A percentile compares a stretch with the other conserved stretches of the same genome.
These are phyloP conservation scores for Caretta caretta DNA, from an alignment of 2,113 vertebrate genomes.

Conservation along the genomic window DNA sequence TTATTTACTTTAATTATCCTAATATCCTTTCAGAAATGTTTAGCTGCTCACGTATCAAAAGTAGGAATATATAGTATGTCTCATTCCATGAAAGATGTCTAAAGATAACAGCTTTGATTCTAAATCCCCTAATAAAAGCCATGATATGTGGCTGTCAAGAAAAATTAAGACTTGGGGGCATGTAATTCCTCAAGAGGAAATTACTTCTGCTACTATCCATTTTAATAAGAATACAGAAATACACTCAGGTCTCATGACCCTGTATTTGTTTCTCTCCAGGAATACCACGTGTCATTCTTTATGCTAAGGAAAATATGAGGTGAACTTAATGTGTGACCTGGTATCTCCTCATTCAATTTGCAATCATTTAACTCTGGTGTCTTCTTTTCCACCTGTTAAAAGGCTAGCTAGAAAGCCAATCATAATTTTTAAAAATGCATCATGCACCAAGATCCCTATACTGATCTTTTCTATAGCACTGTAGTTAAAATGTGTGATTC, in stretches of 20 bases:
- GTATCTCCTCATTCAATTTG: not conserved
- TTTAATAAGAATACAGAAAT: conserved; percentile 39
- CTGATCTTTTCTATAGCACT: not conserved
- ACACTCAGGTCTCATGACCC: not conserved
- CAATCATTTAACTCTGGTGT: rapidly evolving
- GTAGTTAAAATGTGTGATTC: not conserved
- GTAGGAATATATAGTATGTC: not conserved
- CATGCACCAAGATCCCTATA: not conserved
- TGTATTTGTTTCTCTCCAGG: conserved; percentile 1
- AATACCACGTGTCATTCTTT: conserved; percentile 1
- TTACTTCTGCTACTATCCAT: not conserved
- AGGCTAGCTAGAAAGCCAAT: not conserved
- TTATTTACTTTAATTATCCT: conserved; percentile 33
- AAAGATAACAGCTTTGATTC: conserved; percentile 43
- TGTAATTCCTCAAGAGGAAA: conserved; percentile 35
- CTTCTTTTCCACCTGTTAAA: conserved; percentile 10
- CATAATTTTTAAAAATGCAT: not conserved
- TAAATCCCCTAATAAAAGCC: conserved; percentile 35
- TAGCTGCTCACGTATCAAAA: conserved; percentile 8
- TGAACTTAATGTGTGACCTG: not conserved
- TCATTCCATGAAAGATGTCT: not conserved
- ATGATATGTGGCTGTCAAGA: conserved; percentile 37
- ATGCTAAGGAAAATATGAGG: not conserved
- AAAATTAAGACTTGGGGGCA: conserved; percentile 48
- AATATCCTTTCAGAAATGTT: conserved; percentile 50